Evolutionary conservation across 2,797 vertebrate genomes (phyloP), one percentile per base, ranked within the genome.

Genomic region (Spinus pinus): DNA sequence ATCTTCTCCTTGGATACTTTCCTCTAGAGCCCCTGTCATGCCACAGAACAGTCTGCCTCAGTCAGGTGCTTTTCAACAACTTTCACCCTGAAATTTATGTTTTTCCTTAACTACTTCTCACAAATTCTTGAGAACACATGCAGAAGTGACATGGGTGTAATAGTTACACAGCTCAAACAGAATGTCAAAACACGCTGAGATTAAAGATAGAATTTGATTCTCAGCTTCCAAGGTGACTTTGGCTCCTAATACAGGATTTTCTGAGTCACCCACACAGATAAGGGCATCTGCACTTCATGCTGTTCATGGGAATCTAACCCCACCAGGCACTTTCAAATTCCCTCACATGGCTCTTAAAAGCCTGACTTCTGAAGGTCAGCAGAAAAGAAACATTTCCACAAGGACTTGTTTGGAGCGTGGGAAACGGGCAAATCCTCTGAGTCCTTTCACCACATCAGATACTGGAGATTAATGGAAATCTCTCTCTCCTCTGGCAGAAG

Each of bases 211-310:
- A 73, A 79, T 72, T 86, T 72, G 61, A 86, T 44, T 90, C 89
- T 81, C 66, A 88, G 73, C 82, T 84, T 58, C 58, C 82, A 62
- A 75, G 77, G 75, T 92, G 75, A 81, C 62, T 85, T 90, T 84
- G 80, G 56, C 60, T 69, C 33, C 62, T 83, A 62, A 20, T 3
- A 49, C 20, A 65, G 53, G 20, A 24, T 33, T 88, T 86, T 66
- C 39, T 20, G 47, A 81, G 86, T 83, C 80, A 65, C 73, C 54
- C 33, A 75, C 27, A 39, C 39, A 83, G 54, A 27, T 44, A 50
- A 64, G 50, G 42, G 14, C 39, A 72, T 23, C 79, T 37, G 47
- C 21, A 37, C 41, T n/a, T n/a, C n/a, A n/a, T n/a, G n/a, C n/a
- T n/a, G n/a, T 31, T 27, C 12, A 4, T 47, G 33, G 80, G 54